Conservation (phyloP, 2,888 invertebrate species). For the Lithophane semibrunnea region DNA sequence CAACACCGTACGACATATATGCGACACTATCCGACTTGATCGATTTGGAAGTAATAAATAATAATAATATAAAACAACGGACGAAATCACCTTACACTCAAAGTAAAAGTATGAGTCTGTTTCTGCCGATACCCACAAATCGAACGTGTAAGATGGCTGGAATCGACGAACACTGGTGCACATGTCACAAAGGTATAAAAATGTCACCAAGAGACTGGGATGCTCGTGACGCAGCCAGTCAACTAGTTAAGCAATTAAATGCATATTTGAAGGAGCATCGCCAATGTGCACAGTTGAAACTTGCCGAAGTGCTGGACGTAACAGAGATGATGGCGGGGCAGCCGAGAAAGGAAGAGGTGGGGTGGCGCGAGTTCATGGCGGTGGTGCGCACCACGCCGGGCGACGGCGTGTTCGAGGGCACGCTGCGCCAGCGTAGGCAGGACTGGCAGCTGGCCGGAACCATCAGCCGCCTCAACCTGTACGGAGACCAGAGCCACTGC, state of each 20-base stretch:
- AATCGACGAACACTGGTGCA: conserved; percentile 96
- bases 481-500: conserved; percentile 95
- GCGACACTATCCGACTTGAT: conserved; percentile 94
- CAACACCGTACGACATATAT: conserved; percentile 95
- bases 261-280: conserved; percentile 89
- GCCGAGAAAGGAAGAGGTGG: conserved; percentile 78
- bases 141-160: conserved; percentile 94
- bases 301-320: conserved; percentile 92
- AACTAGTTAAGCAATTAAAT: conserved; percentile 92
- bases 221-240: conserved; percentile 91
- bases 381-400: conserved; percentile 92
- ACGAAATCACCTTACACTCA: conserved; percentile 78
- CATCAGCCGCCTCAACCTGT: conserved; percentile 94
- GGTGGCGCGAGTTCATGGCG: conserved; percentile 91
- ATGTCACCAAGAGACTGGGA: conserved; percentile 88
- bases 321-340: conserved; percentile 90
- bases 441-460: conserved; percentile 92
- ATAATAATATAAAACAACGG: conserved; percentile 81
- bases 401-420: conserved; percentile 94
- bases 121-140: conserved; percentile 92
- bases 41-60: conserved; percentile 85
- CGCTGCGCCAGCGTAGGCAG: conserved; percentile 87
- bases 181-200: conserved; percentile 93
- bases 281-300: conserved; percentile 92
- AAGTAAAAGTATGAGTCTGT: conserved; percentile 93